These are phyloP conservation scores for Coelinius sp. DNA, from an alignment of 2,888 invertebrate genomes.

Conservation along the genomic window DNA sequence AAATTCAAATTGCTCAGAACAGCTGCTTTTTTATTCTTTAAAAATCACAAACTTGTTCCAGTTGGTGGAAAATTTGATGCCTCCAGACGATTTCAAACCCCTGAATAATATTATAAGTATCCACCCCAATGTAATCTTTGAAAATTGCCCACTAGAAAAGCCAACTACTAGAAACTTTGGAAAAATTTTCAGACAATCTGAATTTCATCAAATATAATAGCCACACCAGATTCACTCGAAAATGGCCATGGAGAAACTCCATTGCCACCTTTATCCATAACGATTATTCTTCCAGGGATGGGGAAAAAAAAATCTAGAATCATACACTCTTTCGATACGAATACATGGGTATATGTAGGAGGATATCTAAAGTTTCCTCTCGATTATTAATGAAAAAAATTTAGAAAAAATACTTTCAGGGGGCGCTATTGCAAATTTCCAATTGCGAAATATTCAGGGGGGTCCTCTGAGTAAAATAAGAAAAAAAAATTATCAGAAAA, in stretches of 20 bases:
- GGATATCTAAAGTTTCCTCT: too few relatives aligned
- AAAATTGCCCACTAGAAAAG: conserved; percentile 1
- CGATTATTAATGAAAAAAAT: too few relatives aligned
- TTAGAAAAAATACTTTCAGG: too few relatives aligned
- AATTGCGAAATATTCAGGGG: too few relatives aligned
- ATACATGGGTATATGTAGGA: too few relatives aligned
- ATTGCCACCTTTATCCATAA: neutral
- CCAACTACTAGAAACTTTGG: neutral
- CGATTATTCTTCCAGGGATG: neutral
- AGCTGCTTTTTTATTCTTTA: neutral
- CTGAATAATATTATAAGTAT: neutral
- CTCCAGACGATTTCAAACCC: neutral
- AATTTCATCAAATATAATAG: neutral
- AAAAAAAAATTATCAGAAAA: too few relatives aligned
- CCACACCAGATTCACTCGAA: neutral
- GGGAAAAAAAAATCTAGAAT: neutral
- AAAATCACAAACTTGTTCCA: neutral
- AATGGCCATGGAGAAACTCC: conserved; percentile 1
- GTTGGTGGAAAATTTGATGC: neutral
- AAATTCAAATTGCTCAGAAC: neutral
- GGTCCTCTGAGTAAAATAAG: too few relatives aligned
- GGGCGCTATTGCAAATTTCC: too few relatives aligned
- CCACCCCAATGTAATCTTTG: neutral
- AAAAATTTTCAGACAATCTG: neutral
- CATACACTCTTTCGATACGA: neutral